Evolutionary conservation across 2,888 invertebrate genomes (phyloP), one percentile per base, ranked within the genome.

Genomic region (Eugnorisma glareosa): DNA sequence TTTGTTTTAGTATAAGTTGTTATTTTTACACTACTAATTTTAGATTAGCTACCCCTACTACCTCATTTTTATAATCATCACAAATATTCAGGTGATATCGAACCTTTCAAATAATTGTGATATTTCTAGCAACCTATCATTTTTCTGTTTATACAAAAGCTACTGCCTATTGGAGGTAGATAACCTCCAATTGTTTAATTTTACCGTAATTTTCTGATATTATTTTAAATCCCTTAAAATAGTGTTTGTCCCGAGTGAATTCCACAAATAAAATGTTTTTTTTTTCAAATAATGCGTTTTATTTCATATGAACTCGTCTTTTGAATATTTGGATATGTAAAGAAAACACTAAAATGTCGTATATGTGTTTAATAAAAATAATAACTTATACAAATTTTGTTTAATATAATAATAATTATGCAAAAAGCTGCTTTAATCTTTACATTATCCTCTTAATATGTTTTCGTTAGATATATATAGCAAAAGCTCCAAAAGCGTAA

Each of bases 401-500:
- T 91, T 91, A 93, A 92, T 93, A 92, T 67, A 92, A 91, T 91
- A 91, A 91, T 92, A 91, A 91, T 92, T 91, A 92, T 92, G 96
- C 96, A 94, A 93, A 94, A 96, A 96, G 96, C 96, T 94, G 94
- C 92, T 93, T 93, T 94, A 93, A 83, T 86, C 91, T 92, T 91
- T 92, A 91, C 88, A 93, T 93, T 93, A 90, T 90, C 88, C 88
- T 90, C 80, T 89, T 89, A 90, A 91, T 91, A 90, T 91, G 91
- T 93, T 91, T 90, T 93, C 93, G 93, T 94, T 94, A 89, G 88
- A 91, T 90, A 90, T 88, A 87, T 90, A 91, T 93, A 93, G 96
- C 96, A 91, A 93, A 96, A 96, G 96, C 96, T 93, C 91, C 92
- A 90, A 93, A 96, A 96, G 94, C 95, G 91, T 92, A 91, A 90